Evolutionary conservation across 53 echinoderm and acorn worm species (phyloP).

Genomic region (Mesocentrotus franciscanus): DNA sequence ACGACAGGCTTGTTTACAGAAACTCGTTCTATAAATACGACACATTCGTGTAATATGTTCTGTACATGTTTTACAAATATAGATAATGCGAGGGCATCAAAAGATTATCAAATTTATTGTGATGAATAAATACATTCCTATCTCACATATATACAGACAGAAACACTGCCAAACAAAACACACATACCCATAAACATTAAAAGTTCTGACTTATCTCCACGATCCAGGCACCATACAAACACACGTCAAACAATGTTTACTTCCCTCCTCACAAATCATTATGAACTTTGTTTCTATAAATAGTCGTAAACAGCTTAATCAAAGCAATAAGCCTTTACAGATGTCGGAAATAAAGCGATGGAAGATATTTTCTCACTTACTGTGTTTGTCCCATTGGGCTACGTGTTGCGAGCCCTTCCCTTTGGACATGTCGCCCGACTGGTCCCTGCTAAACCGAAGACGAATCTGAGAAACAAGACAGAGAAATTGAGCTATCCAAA

Average conservation of each 20-base stretch:
- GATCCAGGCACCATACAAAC: not conserved
- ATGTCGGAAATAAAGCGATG: not conserved
- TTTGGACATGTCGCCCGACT: slow-evolving; percentile 61
- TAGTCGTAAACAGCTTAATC: not conserved
- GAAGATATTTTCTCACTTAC: slow-evolving; percentile 50
- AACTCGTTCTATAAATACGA: not conserved
- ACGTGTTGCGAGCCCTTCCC: slow-evolving; percentile 64
- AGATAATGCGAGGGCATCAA: not conserved
- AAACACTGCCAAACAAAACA: too few relatives aligned
- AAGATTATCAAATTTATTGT: not conserved
- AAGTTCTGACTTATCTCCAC: not conserved
- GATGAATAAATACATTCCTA: not conserved
- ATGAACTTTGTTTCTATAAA: not conserved
- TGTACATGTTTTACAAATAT: not conserved
- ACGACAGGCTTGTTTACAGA: not conserved
- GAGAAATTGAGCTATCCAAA: slow-evolving; percentile 45
- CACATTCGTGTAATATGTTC: not conserved
- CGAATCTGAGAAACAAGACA: slow-evolving; percentile 58
- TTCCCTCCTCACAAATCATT: not conserved
- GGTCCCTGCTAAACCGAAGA: slow-evolving; percentile 56
- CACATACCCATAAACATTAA: not conserved
- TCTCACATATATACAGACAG: not conserved
- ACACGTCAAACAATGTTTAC: not conserved
- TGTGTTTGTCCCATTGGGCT: slow-evolving; percentile 76
- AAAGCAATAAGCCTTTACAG: not conserved